Evolutionary conservation across 2,113 vertebrate species (phyloP).

Genomic region (Laterallus jamaicensis): DNA sequence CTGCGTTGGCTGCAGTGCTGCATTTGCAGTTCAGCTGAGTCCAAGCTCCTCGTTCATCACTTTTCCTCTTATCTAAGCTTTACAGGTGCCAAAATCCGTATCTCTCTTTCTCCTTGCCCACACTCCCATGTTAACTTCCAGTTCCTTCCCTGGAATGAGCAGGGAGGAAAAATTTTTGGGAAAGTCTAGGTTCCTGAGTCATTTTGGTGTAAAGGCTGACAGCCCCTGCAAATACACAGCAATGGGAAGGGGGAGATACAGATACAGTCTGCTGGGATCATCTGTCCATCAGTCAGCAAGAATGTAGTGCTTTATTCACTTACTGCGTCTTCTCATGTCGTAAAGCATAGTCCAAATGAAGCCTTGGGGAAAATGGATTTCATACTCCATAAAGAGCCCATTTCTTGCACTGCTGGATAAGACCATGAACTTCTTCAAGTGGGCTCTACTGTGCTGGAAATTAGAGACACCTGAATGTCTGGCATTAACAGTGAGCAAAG

Average conservation of each 20-base stretch:
- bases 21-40: not conserved
- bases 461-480: not conserved
- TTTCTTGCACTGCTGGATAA: constrained; percentile 42
- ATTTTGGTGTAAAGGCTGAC: not conserved
- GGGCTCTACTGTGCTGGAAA: not conserved
- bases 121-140: not conserved
- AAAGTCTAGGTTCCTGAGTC: not conserved
- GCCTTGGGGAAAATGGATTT: constrained; percentile 37
- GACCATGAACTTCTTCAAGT: not conserved
- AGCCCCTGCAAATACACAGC: not conserved
- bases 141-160: not conserved
- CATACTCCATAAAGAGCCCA: constrained; percentile 33
- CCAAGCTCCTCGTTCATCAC: not conserved
- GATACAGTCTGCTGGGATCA: not conserved
- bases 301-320: constrained; percentile 35
- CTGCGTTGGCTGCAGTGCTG: not conserved
- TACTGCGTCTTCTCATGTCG: constrained; percentile 1
- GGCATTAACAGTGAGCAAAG: not conserved
- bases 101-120: not conserved
- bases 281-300: constrained; percentile 27
- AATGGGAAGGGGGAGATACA: not conserved
- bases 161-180: not conserved
- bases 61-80: not conserved
- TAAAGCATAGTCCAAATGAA: constrained; percentile 16
- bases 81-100: not conserved